Percentiles rank a stretch among this genome's conserved stretches.
Conservation (phyloP, 2,113 vertebrate genomes). For the Sphaerodactylus townsendi region DNA sequence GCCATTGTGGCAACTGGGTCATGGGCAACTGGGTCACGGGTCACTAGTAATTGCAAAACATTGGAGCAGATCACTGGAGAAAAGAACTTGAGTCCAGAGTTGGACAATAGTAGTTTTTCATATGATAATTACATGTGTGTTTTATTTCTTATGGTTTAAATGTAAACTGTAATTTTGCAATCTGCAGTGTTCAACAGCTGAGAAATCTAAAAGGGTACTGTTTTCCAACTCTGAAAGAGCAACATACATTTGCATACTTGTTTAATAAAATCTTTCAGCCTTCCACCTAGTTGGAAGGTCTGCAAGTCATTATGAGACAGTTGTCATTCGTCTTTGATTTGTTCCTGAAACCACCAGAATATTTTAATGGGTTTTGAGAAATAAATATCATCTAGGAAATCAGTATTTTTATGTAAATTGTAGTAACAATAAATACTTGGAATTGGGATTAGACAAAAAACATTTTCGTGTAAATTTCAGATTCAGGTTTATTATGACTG, state of each 20-base stretch:
- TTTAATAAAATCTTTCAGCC: neutral
- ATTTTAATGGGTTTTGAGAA: neutral
- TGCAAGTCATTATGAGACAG: neutral
- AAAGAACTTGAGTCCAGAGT: neutral
- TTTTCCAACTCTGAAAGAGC: neutral
- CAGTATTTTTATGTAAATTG: no score
- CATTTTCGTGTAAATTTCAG: no score
- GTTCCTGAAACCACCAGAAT: neutral
- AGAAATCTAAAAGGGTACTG: neutral
- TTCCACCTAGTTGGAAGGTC: neutral
- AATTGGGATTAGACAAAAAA: no score
- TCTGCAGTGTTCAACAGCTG: neutral
- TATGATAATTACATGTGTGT: neutral
- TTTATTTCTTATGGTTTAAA: neutral
- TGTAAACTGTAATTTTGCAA: slow-evolving; percentile 21
- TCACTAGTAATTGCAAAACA: neutral
- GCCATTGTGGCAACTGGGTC: neutral
- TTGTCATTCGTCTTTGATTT: neutral
- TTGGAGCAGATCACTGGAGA: neutral
- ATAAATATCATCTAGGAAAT: no score
- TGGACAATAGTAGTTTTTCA: neutral
- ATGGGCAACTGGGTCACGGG: neutral
- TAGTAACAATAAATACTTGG: no score
- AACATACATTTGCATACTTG: neutral
- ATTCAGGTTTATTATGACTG: no score